Base-by-base conservation (phyloP, 2,113 vertebrate genomes). In the Peromyscus leucopus region DNA sequence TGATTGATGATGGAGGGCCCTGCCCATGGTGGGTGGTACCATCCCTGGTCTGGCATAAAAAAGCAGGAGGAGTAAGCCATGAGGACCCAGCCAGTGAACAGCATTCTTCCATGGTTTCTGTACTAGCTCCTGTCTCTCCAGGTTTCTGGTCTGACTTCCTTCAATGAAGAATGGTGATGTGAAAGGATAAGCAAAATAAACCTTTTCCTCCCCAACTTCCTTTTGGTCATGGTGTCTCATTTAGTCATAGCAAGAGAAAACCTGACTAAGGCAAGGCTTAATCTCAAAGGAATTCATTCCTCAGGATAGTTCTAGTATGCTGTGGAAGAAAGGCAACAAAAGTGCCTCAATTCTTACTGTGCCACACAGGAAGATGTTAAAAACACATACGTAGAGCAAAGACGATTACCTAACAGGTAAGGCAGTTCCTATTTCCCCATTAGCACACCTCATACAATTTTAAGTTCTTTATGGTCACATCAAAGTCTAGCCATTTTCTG, bases 401-500 rank as follows among this genome's bases (percentile, higher is more conserved):
- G 39, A 90, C 1, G 2, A 67, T 19, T 21, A 67, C n/a, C 31
- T 89, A 94, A 26, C 17, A 92, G 84, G 51, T 69, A 94, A 92
- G 71, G 9, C 85, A 61, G 72, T 16, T 28, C 39, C 63, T 80
- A 79, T 39, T 89, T 85, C 63, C 24, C 92, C 57, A 80, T n/a
- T 96, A 39, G 21, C n/a, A 90, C 36, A 55, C n/a, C 72, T 89
- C 61, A 65, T 72, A 88, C n/a, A 42, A 87, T 31, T 82, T 82
- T 89, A 90, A 95, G 33, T 82, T 93, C 28, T 90, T 90, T 33
- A 17, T 69, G 65, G 72, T 48, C 31, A 61, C 69, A 72, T 82
- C 67, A 93, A 93, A 96, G 74, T 90, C 57, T 90, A 87, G n/a
- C 63, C 46, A 90, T 84, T 61, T 59, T 83, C 12, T 84, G 13